Base-by-base conservation (phyloP, 2,113 vertebrate species). In the Tonatia bakeri region DNA sequence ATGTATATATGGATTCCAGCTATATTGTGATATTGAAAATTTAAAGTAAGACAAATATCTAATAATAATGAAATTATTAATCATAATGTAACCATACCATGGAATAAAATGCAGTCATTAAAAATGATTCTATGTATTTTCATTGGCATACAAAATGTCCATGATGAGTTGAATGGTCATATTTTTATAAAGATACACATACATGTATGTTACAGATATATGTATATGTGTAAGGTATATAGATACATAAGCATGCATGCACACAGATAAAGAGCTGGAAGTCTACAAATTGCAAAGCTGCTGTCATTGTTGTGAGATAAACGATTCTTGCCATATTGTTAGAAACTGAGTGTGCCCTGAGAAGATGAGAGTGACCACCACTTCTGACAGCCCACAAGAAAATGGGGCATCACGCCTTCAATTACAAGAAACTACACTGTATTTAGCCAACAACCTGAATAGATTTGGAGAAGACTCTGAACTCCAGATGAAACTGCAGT, bases 1-100 rank as follows among this genome's bases (percentile, higher is more conserved):
- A 52, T 79, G n/a, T 52, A 1, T 45, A 31, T 17, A 6, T 67
- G 7, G 14, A 87, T 81, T 70, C n/a, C 13, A 59, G 26, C 3
- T 86, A 61, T 40, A 70, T 69, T 91, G 31, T 56, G 59, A 80
- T 67, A 50, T 12, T 79, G 65, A 76, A 80, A 88, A 38, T 31
- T 88, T 94, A 26, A 94, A 92, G 7, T 28, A 59, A 92, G 47
- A 14, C 56, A 94, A 87, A 79, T 67, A 83, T 33, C 1, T 12
- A 93, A 80, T 45, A 91, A 82, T 86, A 90, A 65, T 73, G 33
- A 88, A 77, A 83, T 31, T 47, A 11, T 28, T 93, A 84, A 85
- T 50, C 50, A 56, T 50, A 91, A 13, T 64, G 10, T 9, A 86
- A 47, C 5, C 40, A 73, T 91, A 43, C 56, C 17, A 38, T 81